Conservation (phyloP, 2,113 vertebrate species). For the Phasianus colchicus region DNA sequence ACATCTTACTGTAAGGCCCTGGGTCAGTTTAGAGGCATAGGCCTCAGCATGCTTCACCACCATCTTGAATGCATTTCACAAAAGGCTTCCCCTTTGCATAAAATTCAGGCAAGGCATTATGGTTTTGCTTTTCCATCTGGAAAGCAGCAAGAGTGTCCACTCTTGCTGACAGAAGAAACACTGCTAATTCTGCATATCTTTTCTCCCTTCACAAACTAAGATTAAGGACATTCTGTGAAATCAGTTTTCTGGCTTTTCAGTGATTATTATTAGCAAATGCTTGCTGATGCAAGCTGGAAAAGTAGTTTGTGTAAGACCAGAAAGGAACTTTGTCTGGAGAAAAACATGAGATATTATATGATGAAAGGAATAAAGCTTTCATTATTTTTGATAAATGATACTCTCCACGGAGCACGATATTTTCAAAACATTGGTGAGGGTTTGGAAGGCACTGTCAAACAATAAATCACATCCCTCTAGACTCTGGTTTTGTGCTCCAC, state of each 20-base stretch:
- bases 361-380: conserved; percentile 1
- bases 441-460: not conserved
- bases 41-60: not conserved
- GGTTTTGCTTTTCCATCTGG: not conserved
- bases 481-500: not conserved
- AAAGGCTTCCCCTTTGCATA: not conserved
- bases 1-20: not conserved
- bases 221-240: not conserved
- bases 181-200: not conserved
- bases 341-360: not conserved
- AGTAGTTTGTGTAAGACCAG: not conserved
- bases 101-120: not conserved
- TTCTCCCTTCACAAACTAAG: not conserved
- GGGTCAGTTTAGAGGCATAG: not conserved
- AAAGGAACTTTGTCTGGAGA: not conserved
- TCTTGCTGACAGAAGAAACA: not conserved
- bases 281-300: conserved; percentile 8
- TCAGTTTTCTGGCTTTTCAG: not conserved
- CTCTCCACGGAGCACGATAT: not conserved
- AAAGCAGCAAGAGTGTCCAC: not conserved
- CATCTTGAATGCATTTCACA: not conserved
- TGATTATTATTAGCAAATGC: conserved; percentile 20
- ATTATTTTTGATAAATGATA: conserved; percentile 11
- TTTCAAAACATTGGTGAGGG: not conserved
- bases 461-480: not conserved